Base-by-base conservation (phyloP, 2,113 vertebrate genomes). In the Ibidorhyncha struthersii region DNA sequence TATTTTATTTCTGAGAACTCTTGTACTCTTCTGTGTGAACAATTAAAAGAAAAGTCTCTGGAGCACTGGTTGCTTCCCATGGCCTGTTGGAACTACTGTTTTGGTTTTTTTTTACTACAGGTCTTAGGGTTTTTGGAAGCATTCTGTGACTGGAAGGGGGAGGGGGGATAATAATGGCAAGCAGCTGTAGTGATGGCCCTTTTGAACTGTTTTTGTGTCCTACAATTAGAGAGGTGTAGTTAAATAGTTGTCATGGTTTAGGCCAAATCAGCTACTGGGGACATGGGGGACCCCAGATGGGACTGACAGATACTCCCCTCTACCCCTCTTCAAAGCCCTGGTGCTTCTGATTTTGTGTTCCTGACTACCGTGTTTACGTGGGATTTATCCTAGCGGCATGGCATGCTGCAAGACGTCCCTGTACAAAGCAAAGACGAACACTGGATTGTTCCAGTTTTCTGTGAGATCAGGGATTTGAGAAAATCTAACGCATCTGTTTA, bases 311-410 rank as follows among this genome's bases (percentile, higher is more conserved):
- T 40, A 11, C 40, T 40, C 40, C 40, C 40, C 40, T 40, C 40
- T 40, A 40, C 40, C 40, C 40, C 40, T 40, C 40, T 40, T 40
- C 40, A 40, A 40, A 40, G 40, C 40, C 40, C 41, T 66, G 6
- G 14, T 38, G 30, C 82, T 96, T 66, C 50, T 3, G 3, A 14
- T n/a, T 49, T 47, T 69, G 9, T 36, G 14, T 20, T 86, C 56
- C 72, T 83, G 26, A 47, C n/a, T 21, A 14, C 21, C 2, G 1
- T 0, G 0, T 43, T 84, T 65, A 32, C 3, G 1, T 21, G 65
- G 32, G 56, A 40, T 67, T 91, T 91, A 19, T 41, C 38, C 52
- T n/a, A 41, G 32, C 1, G 2, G 38, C 3, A 0, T 10, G 12
- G 32, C 50, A 11, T 58, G 21, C 21, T 82, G 52, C 15, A 34